phyloP scores from a whole-genome alignment of 1,140 invertebrate species.

The Solenopsis fugax region DNA sequence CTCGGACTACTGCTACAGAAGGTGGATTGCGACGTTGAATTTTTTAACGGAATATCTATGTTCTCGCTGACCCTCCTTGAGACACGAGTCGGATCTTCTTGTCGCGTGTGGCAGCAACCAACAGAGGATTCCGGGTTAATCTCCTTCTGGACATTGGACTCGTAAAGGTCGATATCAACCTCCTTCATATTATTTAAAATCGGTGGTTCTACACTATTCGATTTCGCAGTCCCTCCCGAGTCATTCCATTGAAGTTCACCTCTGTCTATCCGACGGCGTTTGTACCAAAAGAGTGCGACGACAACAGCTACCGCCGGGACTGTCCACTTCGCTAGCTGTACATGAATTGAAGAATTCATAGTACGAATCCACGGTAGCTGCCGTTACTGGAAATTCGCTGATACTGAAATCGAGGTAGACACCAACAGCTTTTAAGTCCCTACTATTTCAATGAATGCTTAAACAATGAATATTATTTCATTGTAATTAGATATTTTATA shows the following conservation, averaged over 20 bases:
- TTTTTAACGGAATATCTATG: constrained; percentile 78
- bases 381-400: constrained; percentile 54
- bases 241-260: constrained; percentile 78
- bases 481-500: too few relatives aligned
- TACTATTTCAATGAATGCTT: background rate
- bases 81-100: constrained; percentile 62
- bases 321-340: constrained; percentile 84
- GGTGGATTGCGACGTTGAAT: constrained; percentile 57
- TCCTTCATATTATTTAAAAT: background rate
- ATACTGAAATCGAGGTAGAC: constrained; percentile 74
- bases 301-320: constrained; percentile 85
- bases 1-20: constrained; percentile 11
- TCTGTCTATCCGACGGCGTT: constrained; percentile 83
- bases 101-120: constrained; percentile 30
- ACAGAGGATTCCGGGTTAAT: constrained; percentile 69
- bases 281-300: constrained; percentile 86
- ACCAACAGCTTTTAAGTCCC: background rate
- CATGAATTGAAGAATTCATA: constrained; percentile 79
- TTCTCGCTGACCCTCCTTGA: constrained; percentile 79
- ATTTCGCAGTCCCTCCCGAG: constrained; percentile 82
- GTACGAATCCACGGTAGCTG: constrained; percentile 82
- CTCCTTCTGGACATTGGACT: constrained; percentile 75
- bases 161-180: constrained; percentile 15
- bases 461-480: background rate
- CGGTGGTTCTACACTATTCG: constrained; percentile 20